Conservation (phyloP, 2,888 invertebrate genomes). For the Nomada fucata region DNA sequence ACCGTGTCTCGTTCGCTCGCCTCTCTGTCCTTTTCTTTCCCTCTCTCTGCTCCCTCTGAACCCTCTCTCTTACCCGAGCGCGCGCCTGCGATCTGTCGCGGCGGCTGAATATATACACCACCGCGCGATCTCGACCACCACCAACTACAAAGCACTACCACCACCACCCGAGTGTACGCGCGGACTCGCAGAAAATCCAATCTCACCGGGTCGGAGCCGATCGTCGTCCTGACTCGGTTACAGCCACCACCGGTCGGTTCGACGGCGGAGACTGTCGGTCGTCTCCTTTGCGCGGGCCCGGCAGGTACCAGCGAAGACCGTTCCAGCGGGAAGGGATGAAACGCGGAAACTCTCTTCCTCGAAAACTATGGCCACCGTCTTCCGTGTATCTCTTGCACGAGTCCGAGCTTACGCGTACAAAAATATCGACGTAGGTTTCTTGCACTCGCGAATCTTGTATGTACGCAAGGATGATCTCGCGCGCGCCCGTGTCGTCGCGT, state of each 20-base stretch:
- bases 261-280: conserved; percentile 23
- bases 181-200: conserved; percentile 30
- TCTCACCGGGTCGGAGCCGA: conserved; percentile 40
- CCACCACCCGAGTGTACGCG: conserved; percentile 37
- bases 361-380: background rate
- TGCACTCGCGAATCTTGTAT: conserved; percentile 36
- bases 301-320: conserved; percentile 29
- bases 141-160: conserved; percentile 55
- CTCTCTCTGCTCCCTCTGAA: conserved; percentile 39
- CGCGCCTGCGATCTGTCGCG: conserved; percentile 40
- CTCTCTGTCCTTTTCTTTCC: conserved; percentile 48
- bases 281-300: conserved; percentile 22
- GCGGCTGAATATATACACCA: conserved; percentile 45
- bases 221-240: conserved; percentile 30
- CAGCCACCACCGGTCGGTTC: conserved; percentile 30
- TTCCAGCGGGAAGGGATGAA: conserved; percentile 28
- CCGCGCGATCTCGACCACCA: conserved; percentile 55
- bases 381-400: background rate
- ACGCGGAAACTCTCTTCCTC: conserved; percentile 5
- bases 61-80: conserved; percentile 34
- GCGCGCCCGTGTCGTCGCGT: conserved; percentile 44
- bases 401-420: background rate
- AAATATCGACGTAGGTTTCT: background rate
- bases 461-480: conserved; percentile 25
- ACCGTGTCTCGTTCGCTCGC: conserved; percentile 50